These are phyloP conservation scores for Drosophila heteroneura DNA, from an alignment of 2,888 invertebrate genomes.

Conservation along the genomic window DNA sequence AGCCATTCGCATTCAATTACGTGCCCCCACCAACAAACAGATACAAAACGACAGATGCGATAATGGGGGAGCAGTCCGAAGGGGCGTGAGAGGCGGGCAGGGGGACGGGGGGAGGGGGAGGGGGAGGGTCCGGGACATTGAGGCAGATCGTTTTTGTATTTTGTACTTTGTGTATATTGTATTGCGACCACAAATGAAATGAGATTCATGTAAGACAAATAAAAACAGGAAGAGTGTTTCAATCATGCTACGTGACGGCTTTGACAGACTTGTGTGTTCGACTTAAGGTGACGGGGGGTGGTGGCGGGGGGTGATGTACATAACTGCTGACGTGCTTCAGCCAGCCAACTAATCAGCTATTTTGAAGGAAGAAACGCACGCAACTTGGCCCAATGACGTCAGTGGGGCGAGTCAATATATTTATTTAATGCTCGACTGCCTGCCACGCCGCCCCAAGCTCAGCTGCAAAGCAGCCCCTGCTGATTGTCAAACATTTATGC, in stretches of 20 bases:
- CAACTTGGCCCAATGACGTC: slow-evolving; percentile 57
- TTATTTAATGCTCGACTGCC: slow-evolving; percentile 59
- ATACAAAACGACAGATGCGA: slow-evolving; percentile 3
- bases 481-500: not conserved
- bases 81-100: too few species aligned
- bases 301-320: not conserved
- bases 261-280: not conserved
- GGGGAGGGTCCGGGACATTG: not conserved
- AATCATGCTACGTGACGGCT: slow-evolving; percentile 37
- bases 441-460: slow-evolving; percentile 34
- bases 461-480: not conserved
- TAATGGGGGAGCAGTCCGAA: not conserved
- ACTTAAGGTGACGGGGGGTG: not conserved
- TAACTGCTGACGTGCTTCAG: slow-evolving; percentile 32
- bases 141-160: not conserved
- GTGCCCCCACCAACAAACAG: slow-evolving; percentile 46
- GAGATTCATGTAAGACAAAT: slow-evolving; percentile 59
- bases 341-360: slow-evolving; percentile 46
- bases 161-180: not conserved
- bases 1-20: slow-evolving; percentile 77
- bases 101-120: too few species aligned
- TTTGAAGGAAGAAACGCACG: slow-evolving; percentile 48
- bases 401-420: slow-evolving; percentile 42
- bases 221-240: slow-evolving; percentile 61
- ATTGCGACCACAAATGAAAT: slow-evolving; percentile 31